Percentiles rank a stretch among this genome's conserved stretches.
phyloP scores from a whole-genome alignment of 2,888 invertebrate genomes.

The Cordilura impudica region DNA sequence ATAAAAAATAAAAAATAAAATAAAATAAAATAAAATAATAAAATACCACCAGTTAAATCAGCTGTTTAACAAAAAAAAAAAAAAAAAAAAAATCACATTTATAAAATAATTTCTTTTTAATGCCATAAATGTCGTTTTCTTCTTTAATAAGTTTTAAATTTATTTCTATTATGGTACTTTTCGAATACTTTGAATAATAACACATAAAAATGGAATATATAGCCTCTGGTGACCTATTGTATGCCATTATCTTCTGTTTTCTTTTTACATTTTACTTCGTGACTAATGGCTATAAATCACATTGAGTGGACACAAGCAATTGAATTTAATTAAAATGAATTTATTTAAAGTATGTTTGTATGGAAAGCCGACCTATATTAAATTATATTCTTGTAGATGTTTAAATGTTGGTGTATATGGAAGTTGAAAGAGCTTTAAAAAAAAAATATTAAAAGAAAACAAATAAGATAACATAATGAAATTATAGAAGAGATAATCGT shows the following conservation, averaged over 20 bases:
- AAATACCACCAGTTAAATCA: no score
- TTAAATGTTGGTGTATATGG: not conserved
- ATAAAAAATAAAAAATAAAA: no score
- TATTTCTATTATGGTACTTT: not conserved
- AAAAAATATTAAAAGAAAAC: not conserved
- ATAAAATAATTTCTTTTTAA: not conserved
- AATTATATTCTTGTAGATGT: slow-evolving; percentile 36
- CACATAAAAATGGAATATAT: not conserved
- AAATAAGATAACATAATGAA: not conserved
- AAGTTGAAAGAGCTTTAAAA: not conserved
- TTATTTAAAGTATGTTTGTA: slow-evolving; percentile 61
- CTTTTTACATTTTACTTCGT: slow-evolving; percentile 36
- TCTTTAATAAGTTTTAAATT: slow-evolving; percentile 21
- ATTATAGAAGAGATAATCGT: no score
- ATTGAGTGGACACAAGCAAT: slow-evolving; percentile 63
- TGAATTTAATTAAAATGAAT: slow-evolving; percentile 63
- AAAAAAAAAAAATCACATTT: no score
- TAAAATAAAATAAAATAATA: no score
- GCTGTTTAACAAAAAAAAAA: no score
- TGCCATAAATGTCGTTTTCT: not conserved
- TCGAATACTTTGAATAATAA: slow-evolving; percentile 5
- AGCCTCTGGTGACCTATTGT: slow-evolving; percentile 60
- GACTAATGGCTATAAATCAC: slow-evolving; percentile 62
- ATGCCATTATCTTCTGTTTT: slow-evolving; percentile 55
- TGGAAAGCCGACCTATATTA: slow-evolving; percentile 62